Conservation (phyloP, 2,888 invertebrate genomes). For the Conops quadrifasciatus region DNA sequence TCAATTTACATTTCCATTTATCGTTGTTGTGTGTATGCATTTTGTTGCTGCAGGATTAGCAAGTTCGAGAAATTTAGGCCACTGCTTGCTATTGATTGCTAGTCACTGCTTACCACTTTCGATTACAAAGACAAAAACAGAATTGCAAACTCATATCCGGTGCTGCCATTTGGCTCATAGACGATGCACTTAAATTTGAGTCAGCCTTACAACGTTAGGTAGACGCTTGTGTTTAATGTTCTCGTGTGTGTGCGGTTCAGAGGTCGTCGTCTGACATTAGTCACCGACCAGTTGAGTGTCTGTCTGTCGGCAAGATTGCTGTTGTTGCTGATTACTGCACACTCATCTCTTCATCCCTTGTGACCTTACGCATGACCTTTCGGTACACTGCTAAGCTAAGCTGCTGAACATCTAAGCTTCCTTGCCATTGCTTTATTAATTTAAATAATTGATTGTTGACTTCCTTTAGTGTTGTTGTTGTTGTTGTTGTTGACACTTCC, state of each 20-base stretch:
- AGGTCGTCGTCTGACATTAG: not conserved
- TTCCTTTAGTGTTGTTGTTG: not conserved
- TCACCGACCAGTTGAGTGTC: not conserved
- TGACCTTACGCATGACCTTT: slow-evolving; percentile 7
- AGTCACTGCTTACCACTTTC: too few relatives aligned
- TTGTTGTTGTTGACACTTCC: not conserved
- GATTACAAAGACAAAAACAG: slow-evolving; percentile 14
- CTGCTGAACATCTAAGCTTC: not conserved
- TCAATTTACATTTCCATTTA: not conserved
- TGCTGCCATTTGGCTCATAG: not conserved
- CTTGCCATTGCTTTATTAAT: slow-evolving; percentile 26
- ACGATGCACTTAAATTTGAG: slow-evolving; percentile 17
- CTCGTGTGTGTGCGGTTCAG: not conserved
- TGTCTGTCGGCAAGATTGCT: not conserved
- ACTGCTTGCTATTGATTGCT: not conserved
- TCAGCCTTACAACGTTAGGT: not conserved
- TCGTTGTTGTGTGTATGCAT: not conserved
- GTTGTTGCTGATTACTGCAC: slow-evolving; percentile 6
- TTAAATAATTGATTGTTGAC: slow-evolving; percentile 35
- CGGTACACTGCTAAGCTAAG: slow-evolving; percentile 1
- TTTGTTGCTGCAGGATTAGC: not conserved
- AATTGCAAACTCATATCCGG: slow-evolving; percentile 25
- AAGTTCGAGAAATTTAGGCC: not conserved
- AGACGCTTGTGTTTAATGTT: not conserved
- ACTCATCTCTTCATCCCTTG: slow-evolving; percentile 9